phyloP scores from a whole-genome alignment of 2,888 invertebrate species.

The Eumerus sabulonum region DNA sequence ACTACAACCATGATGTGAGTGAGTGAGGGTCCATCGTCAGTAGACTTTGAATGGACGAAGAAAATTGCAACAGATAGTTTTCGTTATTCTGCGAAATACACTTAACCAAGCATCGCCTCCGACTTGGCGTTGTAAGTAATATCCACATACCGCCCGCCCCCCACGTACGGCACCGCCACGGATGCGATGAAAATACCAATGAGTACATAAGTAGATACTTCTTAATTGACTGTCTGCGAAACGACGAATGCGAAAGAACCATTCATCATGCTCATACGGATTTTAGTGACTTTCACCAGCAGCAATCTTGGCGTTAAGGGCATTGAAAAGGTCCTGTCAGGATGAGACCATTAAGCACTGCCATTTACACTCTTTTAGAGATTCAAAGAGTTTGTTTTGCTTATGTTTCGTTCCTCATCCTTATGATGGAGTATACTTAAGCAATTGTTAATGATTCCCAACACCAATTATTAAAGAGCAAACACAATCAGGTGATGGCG shows the following conservation, averaged over 20 bases:
- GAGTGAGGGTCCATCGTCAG: slow-evolving; percentile 5
- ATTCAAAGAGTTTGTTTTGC: slow-evolving; percentile 13
- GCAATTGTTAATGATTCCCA: slow-evolving; percentile 1
- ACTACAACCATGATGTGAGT: neutral
- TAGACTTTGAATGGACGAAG: slow-evolving; percentile 7
- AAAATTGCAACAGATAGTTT: slow-evolving; percentile 52
- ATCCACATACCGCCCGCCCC: neutral
- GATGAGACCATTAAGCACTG: slow-evolving; percentile 18
- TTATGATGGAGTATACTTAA: neutral
- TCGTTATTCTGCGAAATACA: slow-evolving; percentile 18
- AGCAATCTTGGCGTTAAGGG: no score
- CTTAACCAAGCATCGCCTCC: slow-evolving; percentile 5
- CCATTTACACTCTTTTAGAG: slow-evolving; percentile 29
- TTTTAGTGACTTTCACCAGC: no score
- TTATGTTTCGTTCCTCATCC: slow-evolving; percentile 4
- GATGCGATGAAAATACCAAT: slow-evolving; percentile 4
- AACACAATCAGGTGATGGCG: slow-evolving; percentile 22
- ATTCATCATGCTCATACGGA: no score
- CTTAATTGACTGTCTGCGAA: slow-evolving; percentile 33
- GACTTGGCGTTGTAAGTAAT: slow-evolving; percentile 26
- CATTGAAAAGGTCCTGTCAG: slow-evolving; percentile 4
- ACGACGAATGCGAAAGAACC: neutral
- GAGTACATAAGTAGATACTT: no score
- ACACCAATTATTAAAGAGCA: slow-evolving; percentile 18
- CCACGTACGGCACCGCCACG: no score